A percentile compares a stretch with the other conserved stretches of the same genome.
Evolutionary conservation across 2,888 invertebrate species (phyloP).

Genomic region (Heliconius cydno): DNA sequence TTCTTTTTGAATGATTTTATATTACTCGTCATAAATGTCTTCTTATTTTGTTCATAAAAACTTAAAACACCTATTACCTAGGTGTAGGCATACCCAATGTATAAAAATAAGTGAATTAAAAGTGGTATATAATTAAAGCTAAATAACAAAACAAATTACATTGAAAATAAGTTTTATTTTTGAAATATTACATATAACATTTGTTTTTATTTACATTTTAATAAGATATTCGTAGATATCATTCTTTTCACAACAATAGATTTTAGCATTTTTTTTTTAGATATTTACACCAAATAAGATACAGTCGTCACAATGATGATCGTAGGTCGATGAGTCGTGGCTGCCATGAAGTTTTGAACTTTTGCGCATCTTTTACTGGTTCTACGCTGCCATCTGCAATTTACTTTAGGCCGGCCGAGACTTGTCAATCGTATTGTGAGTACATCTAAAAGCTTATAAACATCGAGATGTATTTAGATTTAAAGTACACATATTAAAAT

Average conservation of each 20-base stretch:
- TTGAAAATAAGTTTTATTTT: slow-evolving; percentile 34
- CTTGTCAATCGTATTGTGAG: neutral
- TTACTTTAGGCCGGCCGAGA: neutral
- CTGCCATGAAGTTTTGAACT: neutral
- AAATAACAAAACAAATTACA: slow-evolving; percentile 16
- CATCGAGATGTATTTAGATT: neutral
- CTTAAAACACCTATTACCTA: too few relatives aligned
- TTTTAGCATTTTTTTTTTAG: neutral
- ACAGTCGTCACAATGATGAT: neutral
- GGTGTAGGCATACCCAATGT: too few relatives aligned
- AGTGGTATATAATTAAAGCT: neutral
- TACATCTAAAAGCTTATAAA: slow-evolving; percentile 5
- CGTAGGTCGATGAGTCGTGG: neutral
- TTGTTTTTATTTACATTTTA: slow-evolving; percentile 24
- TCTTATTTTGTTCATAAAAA: too few relatives aligned
- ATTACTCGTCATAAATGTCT: too few relatives aligned
- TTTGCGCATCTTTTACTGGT: neutral
- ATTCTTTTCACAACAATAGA: slow-evolving; percentile 7
- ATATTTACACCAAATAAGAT: slow-evolving; percentile 15
- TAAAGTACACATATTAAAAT: neutral
- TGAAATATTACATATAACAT: slow-evolving; percentile 23
- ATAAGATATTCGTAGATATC: slow-evolving; percentile 2
- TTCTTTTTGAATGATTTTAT: neutral
- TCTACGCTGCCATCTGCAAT: neutral
- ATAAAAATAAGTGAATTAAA: too few relatives aligned